Conservation (phyloP, 2,797 vertebrate species). For the Salmo trutta region DNA sequence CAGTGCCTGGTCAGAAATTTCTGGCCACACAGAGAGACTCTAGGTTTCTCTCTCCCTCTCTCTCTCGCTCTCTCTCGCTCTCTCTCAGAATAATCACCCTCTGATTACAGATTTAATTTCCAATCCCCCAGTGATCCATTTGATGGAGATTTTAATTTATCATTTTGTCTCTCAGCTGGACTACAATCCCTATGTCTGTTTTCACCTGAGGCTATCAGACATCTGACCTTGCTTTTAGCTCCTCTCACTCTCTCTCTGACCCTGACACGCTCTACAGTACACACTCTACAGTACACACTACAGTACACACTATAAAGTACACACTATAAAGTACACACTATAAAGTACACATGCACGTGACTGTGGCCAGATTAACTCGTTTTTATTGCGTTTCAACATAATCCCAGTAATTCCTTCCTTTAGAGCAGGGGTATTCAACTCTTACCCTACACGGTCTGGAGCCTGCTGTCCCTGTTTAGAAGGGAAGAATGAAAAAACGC, state of each 20-base stretch:
- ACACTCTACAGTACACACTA: conserved; percentile 25
- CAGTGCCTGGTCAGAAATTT: conserved; percentile 1
- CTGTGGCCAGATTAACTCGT: conserved; percentile 51
- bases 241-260: conserved; percentile 20
- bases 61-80: background rate
- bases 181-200: conserved; percentile 48
- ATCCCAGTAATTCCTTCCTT: conserved; percentile 63
- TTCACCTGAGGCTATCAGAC: conserved; percentile 55
- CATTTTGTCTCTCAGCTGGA: conserved; percentile 22
- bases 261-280: conserved; percentile 21
- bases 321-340: conserved; percentile 3
- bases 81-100: background rate
- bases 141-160: conserved; percentile 42
- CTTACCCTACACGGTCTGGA: too few species aligned
- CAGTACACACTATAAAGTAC: too few species aligned
- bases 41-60: conserved; percentile 39
- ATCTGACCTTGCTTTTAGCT: conserved; percentile 52
- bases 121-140: conserved; percentile 1
- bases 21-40: conserved; percentile 28
- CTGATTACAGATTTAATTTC: conserved; percentile 47
- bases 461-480: too few species aligned
- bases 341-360: conserved; percentile 4
- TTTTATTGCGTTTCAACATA: conserved; percentile 49
- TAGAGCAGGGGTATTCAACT: background rate
- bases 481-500: too few species aligned